These are phyloP conservation scores for Machimus rusticus DNA, from an alignment of 2,888 invertebrate genomes.

Conservation along the genomic window DNA sequence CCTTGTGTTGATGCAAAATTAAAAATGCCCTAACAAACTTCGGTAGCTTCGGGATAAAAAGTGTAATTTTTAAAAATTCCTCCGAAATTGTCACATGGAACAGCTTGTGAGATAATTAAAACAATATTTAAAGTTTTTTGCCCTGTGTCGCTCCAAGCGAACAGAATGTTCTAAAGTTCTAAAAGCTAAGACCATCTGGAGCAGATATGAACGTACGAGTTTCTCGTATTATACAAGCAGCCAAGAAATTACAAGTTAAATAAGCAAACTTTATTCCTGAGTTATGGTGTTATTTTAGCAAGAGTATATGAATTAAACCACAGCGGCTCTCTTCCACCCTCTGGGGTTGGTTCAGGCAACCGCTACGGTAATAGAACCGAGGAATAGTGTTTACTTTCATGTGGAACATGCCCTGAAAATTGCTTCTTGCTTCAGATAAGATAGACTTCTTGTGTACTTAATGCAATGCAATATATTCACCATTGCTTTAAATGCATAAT, in stretches of 20 bases:
- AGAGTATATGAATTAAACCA: neutral
- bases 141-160: neutral
- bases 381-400: neutral
- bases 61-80: neutral
- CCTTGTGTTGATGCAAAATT: neutral
- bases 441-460: neutral
- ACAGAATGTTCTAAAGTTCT: neutral
- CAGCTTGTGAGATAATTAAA: neutral
- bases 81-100: neutral
- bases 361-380: neutral
- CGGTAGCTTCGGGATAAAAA: neutral
- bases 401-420: neutral
- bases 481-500: neutral
- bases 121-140: neutral
- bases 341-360: neutral
- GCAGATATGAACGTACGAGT: neutral
- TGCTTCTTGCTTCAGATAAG: neutral
- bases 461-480: neutral
- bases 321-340: neutral
- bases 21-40: neutral
- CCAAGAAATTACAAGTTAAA: neutral
- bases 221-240: neutral
- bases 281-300: neutral
- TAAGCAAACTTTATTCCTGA: neutral
- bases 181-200: neutral